phyloP scores from a whole-genome alignment of 1,140 invertebrate genomes.

The Drosophila prosaltans region DNA sequence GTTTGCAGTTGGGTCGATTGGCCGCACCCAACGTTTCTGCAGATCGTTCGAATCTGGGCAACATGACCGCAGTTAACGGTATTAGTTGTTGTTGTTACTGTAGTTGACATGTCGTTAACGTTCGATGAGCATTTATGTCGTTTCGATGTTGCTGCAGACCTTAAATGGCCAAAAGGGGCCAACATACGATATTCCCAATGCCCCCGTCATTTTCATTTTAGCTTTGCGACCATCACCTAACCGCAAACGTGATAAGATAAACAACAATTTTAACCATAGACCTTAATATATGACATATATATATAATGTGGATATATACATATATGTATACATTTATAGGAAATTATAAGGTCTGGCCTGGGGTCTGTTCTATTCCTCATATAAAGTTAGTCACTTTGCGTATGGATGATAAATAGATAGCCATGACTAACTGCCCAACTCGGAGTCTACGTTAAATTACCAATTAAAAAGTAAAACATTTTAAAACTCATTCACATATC shows the following conservation, averaged over 20 bases:
- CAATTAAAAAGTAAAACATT: constrained; percentile 45
- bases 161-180: constrained; percentile 30
- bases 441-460: constrained; percentile 10
- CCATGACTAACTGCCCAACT: not conserved
- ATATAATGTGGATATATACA: not conserved
- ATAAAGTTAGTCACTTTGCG: not conserved
- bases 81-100: constrained; percentile 20
- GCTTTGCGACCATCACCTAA: constrained; percentile 11
- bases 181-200: constrained; percentile 23
- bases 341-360: not conserved
- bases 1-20: constrained; percentile 31
- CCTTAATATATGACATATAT: not conserved
- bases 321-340: not conserved
- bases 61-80: constrained; percentile 74
- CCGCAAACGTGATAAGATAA: constrained; percentile 64
- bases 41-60: constrained; percentile 40
- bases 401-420: not conserved
- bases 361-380: not conserved
- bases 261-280: constrained; percentile 23
- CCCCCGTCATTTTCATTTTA: constrained; percentile 13
- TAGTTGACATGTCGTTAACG: constrained; percentile 75
- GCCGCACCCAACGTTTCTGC: constrained; percentile 40
- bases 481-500: constrained; percentile 45
- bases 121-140: constrained; percentile 48
- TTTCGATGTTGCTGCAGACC: constrained; percentile 24